phyloP scores from a whole-genome alignment of 1,140 invertebrate genomes.

The Bactericera cockerelli region DNA sequence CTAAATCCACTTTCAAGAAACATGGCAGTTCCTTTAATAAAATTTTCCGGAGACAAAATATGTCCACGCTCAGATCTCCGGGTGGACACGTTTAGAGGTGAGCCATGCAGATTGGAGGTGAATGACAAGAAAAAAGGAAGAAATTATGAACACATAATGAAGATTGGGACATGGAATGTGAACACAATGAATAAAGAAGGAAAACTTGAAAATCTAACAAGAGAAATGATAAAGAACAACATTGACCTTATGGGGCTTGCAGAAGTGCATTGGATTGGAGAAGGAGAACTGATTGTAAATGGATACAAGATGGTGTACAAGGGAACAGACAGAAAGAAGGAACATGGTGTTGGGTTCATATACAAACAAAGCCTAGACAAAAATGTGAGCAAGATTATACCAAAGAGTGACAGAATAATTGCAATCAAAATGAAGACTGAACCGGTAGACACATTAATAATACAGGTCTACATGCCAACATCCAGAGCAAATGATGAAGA shows the following conservation, averaged over 20 bases:
- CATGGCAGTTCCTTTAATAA: neutral
- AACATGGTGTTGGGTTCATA: neutral
- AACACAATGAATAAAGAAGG: slow-evolving; percentile 10
- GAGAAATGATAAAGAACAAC: slow-evolving; percentile 16
- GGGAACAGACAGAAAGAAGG: neutral
- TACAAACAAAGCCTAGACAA: neutral
- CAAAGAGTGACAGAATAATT: slow-evolving; percentile 11
- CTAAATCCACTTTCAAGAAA: too few relatives aligned
- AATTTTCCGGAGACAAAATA: slow-evolving; percentile 15
- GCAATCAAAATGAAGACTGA: neutral
- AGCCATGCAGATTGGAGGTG: neutral
- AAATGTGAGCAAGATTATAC: neutral
- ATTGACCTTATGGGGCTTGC: slow-evolving; percentile 14
- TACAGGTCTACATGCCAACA: slow-evolving; percentile 17
- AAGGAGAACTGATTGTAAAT: neutral
- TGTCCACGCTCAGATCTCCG: slow-evolving; percentile 10
- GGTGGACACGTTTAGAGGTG: neutral
- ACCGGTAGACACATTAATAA: slow-evolving; percentile 5
- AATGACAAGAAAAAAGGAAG: neutral
- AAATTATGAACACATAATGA: neutral
- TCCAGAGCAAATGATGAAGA: slow-evolving; percentile 1
- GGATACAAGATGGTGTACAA: neutral
- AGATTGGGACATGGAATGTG: slow-evolving; percentile 15
- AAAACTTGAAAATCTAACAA: slow-evolving; percentile 12
- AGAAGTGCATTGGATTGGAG: slow-evolving; percentile 11